Base-by-base conservation (phyloP, 1,140 invertebrate species). In the Lerema accius region DNA sequence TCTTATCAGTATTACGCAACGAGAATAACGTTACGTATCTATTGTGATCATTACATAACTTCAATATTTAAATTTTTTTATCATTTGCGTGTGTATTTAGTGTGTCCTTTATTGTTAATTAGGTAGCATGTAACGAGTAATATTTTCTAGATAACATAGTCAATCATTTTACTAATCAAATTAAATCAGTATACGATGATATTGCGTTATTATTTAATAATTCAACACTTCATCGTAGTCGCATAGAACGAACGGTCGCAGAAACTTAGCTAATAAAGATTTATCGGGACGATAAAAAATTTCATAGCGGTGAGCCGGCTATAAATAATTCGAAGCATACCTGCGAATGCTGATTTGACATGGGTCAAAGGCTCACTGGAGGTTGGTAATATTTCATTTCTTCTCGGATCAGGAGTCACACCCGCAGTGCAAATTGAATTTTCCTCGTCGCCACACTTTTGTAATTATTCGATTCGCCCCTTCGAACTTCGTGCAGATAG, bases 291-390 rank as follows among this genome's bases (percentile, higher is more conserved):
- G 80, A 86, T 84, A 83, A 86, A 88, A 85, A 84, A 48, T 76
- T 84, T 86, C 79, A 84, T 82, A 82, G 80, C 82, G 64, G 77
- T 82, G 74, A 84, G 79, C 75, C 71, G 71, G 72, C 73, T 81
- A 77, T 86, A 86, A 86, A 88, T 88, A 87, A 86, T 86, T 84
- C 76, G 77, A 75, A 74, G 81, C 75, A 76, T 84, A 86, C 84
- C 84, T 88, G 85, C 73, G 73, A 86, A 86, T 88, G 79, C 82
- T 88, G 82, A 86, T 86, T 86, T 84, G 83, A 88, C 85, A 80
- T 69, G 84, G 83, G 84, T 87, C 84, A 84, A 75, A 69, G 75
- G 60, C 70, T 68, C 63, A 63, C 59, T 73, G 62, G 43, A 73
- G 66, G 65, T 67, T 71, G 72, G 74, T 80, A 82, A 84, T 86